Conservation (phyloP, 2,797 vertebrate genomes). For the Valencia hispanica region DNA sequence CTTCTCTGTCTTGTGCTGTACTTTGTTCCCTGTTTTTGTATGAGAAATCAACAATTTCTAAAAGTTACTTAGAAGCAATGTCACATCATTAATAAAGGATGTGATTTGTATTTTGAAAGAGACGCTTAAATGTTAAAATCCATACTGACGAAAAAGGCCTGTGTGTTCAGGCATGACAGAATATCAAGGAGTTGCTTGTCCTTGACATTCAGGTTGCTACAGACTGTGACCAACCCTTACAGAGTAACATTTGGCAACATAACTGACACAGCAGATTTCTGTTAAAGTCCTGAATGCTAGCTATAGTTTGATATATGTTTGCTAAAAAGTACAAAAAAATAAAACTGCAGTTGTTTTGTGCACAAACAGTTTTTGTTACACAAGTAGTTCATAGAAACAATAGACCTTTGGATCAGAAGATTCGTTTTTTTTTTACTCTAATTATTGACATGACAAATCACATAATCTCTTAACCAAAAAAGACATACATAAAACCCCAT, state of each 20-base stretch:
- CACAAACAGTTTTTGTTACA: neutral
- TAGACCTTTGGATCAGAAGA: no score
- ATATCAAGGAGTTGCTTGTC: conserved; percentile 49
- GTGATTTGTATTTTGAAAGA: conserved; percentile 28
- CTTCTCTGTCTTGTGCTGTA: conserved; percentile 41
- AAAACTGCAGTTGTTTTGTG: neutral
- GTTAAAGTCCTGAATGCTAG: conserved; percentile 17
- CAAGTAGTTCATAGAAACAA: neutral
- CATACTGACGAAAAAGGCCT: conserved; percentile 29
- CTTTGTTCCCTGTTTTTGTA: conserved; percentile 50
- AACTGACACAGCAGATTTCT: conserved; percentile 1
- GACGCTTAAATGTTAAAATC: conserved; percentile 46
- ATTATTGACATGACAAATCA: no score
- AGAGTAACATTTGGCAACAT: conserved; percentile 22
- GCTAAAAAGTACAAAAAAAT: neutral
- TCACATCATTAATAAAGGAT: conserved; percentile 31
- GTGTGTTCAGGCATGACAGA: conserved; percentile 48
- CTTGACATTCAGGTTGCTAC: conserved; percentile 64
- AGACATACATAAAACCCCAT: no score
- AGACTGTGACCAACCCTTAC: conserved; percentile 30
- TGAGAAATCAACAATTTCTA: conserved; percentile 46
- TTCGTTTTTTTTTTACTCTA: no score
- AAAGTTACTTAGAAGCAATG: conserved; percentile 21
- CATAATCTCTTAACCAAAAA: no score
- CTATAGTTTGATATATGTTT: neutral